A percentile compares a stretch with the other conserved stretches of the same genome.
Evolutionary conservation across 2,113 vertebrate species (phyloP).

Genomic region (Podarcis raffonei): DNA sequence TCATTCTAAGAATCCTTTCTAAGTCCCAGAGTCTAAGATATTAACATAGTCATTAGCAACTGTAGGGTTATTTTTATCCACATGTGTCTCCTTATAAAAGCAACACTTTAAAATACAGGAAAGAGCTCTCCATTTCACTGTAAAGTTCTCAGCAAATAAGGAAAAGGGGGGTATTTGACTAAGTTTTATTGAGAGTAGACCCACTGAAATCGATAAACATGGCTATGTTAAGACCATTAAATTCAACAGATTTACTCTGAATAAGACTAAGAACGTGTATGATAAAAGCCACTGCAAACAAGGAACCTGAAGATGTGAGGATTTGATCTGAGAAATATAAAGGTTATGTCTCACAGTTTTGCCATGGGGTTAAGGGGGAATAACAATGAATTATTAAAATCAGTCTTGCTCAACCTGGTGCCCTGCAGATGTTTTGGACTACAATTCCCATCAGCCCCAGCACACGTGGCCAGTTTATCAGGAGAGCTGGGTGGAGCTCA

Average conservation of each 20-base stretch:
- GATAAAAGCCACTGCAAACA: not conserved
- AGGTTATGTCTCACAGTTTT: not conserved
- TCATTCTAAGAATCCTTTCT: conserved; percentile 16
- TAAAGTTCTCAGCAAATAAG: conserved; percentile 22
- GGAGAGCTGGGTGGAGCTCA: too few species aligned
- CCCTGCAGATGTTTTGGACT: too few species aligned
- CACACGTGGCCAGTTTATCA: too few species aligned
- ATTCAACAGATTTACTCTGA: too few species aligned
- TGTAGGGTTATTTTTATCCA: conserved; percentile 19
- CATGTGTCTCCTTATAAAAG: conserved; percentile 7
- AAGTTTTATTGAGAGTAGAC: too few species aligned
- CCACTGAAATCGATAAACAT: too few species aligned
- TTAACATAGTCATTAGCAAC: conserved; percentile 60
- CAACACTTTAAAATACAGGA: conserved; percentile 20
- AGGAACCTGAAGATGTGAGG: accelerated
- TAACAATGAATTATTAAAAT: not conserved
- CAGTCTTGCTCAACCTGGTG: too few species aligned
- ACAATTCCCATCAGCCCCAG: too few species aligned
- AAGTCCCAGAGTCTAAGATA: not conserved
- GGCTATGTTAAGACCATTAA: too few species aligned
- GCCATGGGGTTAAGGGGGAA: not conserved
- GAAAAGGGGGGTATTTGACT: too few species aligned
- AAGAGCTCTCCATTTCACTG: not conserved
- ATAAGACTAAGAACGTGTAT: accelerated
- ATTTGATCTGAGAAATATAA: not conserved